Evolutionary conservation across 2,888 invertebrate genomes (phyloP).

Genomic region (Cenopis cana): DNA sequence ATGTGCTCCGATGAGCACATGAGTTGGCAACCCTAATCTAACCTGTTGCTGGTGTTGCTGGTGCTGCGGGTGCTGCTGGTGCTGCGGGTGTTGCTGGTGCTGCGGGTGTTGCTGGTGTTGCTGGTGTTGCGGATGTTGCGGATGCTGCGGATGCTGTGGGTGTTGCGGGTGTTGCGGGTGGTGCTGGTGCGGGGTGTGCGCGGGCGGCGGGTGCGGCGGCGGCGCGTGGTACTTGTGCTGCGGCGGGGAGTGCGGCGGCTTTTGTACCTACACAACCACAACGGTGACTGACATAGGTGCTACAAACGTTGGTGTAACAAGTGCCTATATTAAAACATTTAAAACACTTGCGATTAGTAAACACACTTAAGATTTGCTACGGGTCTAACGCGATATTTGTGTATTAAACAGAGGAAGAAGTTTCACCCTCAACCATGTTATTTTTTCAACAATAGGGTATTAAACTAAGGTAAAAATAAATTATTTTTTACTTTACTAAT

Average conservation of each 20-base stretch:
- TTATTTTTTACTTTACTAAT: too few relatives aligned
- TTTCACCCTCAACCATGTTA: too few relatives aligned
- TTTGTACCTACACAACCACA: conserved; percentile 52
- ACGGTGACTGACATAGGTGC: neutral
- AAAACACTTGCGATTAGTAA: too few relatives aligned
- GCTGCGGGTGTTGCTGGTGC: conserved; percentile 58
- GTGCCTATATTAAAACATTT: too few relatives aligned
- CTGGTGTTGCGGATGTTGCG: conserved; percentile 66
- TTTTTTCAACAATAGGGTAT: too few relatives aligned
- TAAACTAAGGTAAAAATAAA: too few relatives aligned
- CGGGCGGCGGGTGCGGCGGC: conserved; percentile 68
- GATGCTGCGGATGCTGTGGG: conserved; percentile 64
- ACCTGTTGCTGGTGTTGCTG: conserved; percentile 48
- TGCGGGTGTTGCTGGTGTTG: conserved; percentile 73
- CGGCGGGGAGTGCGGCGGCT: conserved; percentile 80
- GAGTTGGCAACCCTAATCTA: neutral
- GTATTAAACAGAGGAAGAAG: too few relatives aligned
- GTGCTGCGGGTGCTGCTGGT: conserved; percentile 49
- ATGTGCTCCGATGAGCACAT: too few relatives aligned
- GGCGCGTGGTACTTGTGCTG: conserved; percentile 81
- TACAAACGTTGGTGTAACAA: neutral
- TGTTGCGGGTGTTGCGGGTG: conserved; percentile 66
- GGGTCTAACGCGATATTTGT: too few relatives aligned
- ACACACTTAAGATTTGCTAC: too few relatives aligned
- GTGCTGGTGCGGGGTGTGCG: conserved; percentile 73